Percentiles rank a stretch among this genome's conserved stretches.
Evolutionary conservation across 2,113 vertebrate species (phyloP).

Genomic region (Lates calcarifer): DNA sequence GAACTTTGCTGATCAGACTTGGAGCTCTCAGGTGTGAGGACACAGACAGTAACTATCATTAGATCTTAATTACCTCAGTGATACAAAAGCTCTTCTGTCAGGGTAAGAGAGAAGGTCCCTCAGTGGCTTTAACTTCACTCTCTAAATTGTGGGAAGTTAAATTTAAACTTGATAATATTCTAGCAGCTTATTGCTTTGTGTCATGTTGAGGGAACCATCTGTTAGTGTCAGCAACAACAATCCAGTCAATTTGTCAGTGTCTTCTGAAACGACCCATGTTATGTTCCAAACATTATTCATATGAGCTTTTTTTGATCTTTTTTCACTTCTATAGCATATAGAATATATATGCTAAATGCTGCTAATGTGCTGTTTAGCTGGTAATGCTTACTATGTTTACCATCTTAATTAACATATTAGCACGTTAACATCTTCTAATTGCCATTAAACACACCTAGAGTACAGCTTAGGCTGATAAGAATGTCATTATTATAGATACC

Average conservation of each 20-base stretch:
- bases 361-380: too few relatives aligned
- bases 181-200: background rate
- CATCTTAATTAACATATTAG: too few relatives aligned
- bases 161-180: background rate
- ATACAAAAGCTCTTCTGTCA: constrained; percentile 2
- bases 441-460: too few relatives aligned
- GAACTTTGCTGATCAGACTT: background rate
- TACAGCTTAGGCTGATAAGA: background rate
- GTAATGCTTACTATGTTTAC: background rate
- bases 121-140: background rate
- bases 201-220: background rate
- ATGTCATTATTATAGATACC: background rate
- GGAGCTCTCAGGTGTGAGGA: constrained; percentile 3
- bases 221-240: background rate
- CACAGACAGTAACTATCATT: constrained; percentile 4
- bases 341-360: too few relatives aligned
- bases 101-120: constrained; percentile 1
- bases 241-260: background rate
- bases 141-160: background rate
- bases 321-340: background rate
- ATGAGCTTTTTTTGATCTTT: background rate
- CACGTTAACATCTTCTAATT: too few relatives aligned
- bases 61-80: constrained; percentile 37
- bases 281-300: background rate
- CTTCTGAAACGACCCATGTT: background rate